Percentiles rank a stretch among this genome's conserved stretches.
Evolutionary conservation across 2,797 vertebrate genomes (phyloP).

Genomic region (Paedocypris micromegethes): DNA sequence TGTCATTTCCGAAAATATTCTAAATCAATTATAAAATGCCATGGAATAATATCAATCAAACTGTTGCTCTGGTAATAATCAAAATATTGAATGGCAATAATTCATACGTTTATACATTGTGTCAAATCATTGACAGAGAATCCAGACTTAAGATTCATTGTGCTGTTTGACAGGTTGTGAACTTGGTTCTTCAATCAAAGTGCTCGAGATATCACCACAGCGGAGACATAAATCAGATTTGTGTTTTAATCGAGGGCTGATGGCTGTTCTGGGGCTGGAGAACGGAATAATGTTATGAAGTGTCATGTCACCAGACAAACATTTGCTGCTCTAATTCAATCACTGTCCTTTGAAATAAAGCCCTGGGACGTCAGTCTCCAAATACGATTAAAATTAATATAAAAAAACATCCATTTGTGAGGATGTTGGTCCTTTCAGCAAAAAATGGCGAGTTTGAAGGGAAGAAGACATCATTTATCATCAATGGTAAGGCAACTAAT

Average conservation of each 20-base stretch:
- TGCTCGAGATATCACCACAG: constrained; percentile 35
- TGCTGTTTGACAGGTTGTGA: constrained; percentile 20
- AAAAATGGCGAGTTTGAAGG: constrained; percentile 4
- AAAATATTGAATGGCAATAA: constrained; percentile 29
- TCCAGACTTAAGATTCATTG: neutral
- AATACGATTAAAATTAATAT: constrained; percentile 21
- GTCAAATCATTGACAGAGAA: constrained; percentile 26
- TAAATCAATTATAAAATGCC: constrained; percentile 30
- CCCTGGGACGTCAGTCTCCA: constrained; percentile 22
- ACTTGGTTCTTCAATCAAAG: constrained; percentile 38
- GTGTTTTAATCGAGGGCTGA: constrained; percentile 49
- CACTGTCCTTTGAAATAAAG: constrained; percentile 37
- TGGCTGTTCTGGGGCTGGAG: constrained; percentile 42
- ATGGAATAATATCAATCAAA: constrained; percentile 26
- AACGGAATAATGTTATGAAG: constrained; percentile 50
- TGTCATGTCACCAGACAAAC: constrained; percentile 41
- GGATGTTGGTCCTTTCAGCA: constrained; percentile 13
- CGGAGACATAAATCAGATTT: constrained; percentile 43
- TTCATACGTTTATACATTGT: constrained; percentile 35
- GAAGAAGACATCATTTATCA: constrained; percentile 9
- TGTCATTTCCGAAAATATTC: constrained; percentile 19
- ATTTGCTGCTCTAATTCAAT: constrained; percentile 44
- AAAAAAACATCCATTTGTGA: constrained; percentile 26
- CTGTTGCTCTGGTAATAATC: too few relatives aligned
- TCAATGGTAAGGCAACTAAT: neutral